A percentile compares a stretch with the other conserved stretches of the same genome.
Evolutionary conservation across 1,140 invertebrate genomes (phyloP).

Genomic region (Odontomachus brunneus): DNA sequence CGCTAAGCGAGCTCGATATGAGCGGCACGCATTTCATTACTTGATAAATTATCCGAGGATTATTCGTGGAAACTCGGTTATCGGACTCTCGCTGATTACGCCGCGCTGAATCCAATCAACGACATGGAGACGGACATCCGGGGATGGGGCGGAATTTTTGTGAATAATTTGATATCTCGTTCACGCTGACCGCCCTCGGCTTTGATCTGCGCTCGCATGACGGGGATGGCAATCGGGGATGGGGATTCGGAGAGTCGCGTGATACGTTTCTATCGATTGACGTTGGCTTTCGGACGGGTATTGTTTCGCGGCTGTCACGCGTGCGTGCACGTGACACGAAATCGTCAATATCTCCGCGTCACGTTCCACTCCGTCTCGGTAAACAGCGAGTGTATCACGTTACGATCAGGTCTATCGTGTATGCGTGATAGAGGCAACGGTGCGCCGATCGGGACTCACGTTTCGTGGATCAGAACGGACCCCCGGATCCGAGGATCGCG

Average conservation of each 20-base stretch:
- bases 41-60: background rate
- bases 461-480: conserved; percentile 13
- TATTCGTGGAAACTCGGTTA: background rate
- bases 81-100: background rate
- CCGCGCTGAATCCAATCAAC: conserved; percentile 6
- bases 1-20: too few relatives aligned
- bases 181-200: background rate
- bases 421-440: background rate
- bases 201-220: conserved; percentile 18
- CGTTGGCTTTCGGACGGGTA: conserved; percentile 55
- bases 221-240: background rate
- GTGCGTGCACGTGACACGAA: conserved; percentile 68
- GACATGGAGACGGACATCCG: background rate
- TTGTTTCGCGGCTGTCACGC: conserved; percentile 62
- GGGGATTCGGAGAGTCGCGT: background rate
- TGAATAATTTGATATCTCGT: conserved; percentile 35
- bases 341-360: conserved; percentile 64
- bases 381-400: conserved; percentile 60
- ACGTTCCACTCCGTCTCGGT: conserved; percentile 57
- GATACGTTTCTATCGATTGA: conserved; percentile 54
- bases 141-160: conserved; percentile 16
- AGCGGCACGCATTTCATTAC: background rate
- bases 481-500: background rate
- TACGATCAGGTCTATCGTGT: background rate
- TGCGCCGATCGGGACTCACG: conserved; percentile 28